Conservation (phyloP, 2,797 vertebrate species). For the Amblyopsis hoosieri region DNA sequence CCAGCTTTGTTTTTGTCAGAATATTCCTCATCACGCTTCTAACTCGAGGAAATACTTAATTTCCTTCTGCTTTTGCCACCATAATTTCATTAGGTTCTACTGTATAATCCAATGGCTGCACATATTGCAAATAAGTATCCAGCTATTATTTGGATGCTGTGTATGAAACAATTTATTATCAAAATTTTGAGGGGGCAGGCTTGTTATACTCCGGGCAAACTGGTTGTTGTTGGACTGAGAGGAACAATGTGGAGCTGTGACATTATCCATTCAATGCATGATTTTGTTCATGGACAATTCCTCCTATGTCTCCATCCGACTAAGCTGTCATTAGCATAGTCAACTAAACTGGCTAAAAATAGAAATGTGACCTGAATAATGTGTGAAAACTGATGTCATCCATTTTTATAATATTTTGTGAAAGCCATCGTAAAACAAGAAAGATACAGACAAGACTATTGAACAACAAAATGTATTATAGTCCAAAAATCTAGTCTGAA, state of each 20-base stretch:
- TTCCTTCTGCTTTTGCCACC: conserved; percentile 26
- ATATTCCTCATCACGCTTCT: conserved; percentile 31
- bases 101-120: conserved; percentile 54
- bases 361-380: too few species aligned
- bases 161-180: conserved; percentile 68
- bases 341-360: too few species aligned
- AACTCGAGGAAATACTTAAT: conserved; percentile 30
- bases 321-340: too few species aligned
- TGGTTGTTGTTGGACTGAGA: conserved; percentile 43
- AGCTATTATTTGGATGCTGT: conserved; percentile 73
- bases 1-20: conserved; percentile 38
- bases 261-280: conserved; percentile 25
- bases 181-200: conserved; percentile 39
- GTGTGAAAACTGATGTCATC: too few species aligned
- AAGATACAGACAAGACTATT: too few species aligned
- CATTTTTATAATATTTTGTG: too few species aligned
- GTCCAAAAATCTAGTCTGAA: too few species aligned
- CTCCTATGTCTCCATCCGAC: too few species aligned
- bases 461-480: too few species aligned
- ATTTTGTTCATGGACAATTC: neutral
- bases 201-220: conserved; percentile 48
- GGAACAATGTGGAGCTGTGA: conserved; percentile 21
- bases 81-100: conserved; percentile 53
- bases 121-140: conserved; percentile 60
- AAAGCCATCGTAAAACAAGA: too few species aligned